These are phyloP conservation scores for Osedax fenrisi DNA, from an alignment of 2,888 invertebrate genomes.

Conservation along the genomic window DNA sequence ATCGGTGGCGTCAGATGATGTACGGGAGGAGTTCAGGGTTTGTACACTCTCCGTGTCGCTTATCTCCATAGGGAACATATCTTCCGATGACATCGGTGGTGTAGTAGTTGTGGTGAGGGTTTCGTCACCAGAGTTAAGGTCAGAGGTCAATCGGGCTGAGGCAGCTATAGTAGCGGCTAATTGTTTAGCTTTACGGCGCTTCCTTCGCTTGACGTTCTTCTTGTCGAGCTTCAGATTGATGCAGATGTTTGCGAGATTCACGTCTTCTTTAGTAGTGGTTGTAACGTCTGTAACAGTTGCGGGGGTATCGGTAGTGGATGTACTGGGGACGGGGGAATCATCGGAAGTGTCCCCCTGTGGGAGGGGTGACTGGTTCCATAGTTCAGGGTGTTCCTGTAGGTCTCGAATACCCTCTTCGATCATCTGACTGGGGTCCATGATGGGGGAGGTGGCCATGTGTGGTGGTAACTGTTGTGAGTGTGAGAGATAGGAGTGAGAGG, in stretches of 20 bases:
- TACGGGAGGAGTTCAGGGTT: no score
- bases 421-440: conserved; percentile 55
- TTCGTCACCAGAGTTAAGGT: no score
- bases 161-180: no score
- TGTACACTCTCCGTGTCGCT: background rate
- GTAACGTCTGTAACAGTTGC: background rate
- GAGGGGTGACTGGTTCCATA: no score
- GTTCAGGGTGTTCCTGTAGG: background rate
- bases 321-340: no score
- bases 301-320: no score
- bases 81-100: no score
- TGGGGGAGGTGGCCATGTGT: conserved; percentile 85
- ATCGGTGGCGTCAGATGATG: no score
- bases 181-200: background rate
- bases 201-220: background rate
- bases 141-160: no score
- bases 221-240: background rate
- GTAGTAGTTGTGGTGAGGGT: no score
- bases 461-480: conserved; percentile 56
- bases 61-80: background rate
- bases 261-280: background rate
- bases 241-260: background rate
- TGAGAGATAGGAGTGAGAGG: no score
- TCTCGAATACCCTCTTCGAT: conserved; percentile 28
- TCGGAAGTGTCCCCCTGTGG: no score